Evolutionary conservation across 2,113 vertebrate species (phyloP), one percentile per base, ranked within the genome.

Genomic region (Rostratula benghalensis): DNA sequence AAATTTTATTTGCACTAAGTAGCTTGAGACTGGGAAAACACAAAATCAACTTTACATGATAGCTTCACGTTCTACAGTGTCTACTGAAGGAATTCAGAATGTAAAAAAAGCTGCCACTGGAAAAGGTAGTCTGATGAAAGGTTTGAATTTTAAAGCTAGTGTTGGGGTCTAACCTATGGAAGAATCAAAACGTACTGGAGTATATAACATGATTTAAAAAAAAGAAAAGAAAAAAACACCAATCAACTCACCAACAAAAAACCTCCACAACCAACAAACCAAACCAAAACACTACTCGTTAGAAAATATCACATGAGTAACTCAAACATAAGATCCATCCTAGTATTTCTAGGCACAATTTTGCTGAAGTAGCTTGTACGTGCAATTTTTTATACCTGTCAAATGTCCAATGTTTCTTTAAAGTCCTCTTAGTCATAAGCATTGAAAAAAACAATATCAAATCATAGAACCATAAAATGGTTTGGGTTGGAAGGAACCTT

Each of bases 1-100:
- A 94, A 92, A 86, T 89, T 90, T 96, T 95, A 95, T 96, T 87
- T 95, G 94, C 51, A 16, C 86, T 94, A 97, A 94, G 92, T 86
- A 92, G 86, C 60, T 53, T 25, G n/a, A 87, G 73, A 90, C 50
- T 33, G 17, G 24, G n/a, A 90, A 86, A 96, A 92, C 21, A 68
- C 31, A 89, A 90, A 95, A 92, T 84, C 77, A 82, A 28, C 70
- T 89, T 92, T 41, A 87, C 48, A 37, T 30, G 43, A 75, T 63
- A 84, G 65, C 43, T 63, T n/a, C 71, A 54, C 30, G 30, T 79
- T 81, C 71, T 46, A 33, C 10, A 24, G 60, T 31, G 39, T 13
- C 64, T 90, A 77, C 14, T 74, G 43, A 94, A 95, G 69, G 65
- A 69, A 67, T 90, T 74, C 46, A 59, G n/a, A 83, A 53, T 24